A percentile compares a stretch with the other conserved stretches of the same genome.
Evolutionary conservation across 2,797 vertebrate species (phyloP).

Genomic region (Acrossocheilus fasciatus): DNA sequence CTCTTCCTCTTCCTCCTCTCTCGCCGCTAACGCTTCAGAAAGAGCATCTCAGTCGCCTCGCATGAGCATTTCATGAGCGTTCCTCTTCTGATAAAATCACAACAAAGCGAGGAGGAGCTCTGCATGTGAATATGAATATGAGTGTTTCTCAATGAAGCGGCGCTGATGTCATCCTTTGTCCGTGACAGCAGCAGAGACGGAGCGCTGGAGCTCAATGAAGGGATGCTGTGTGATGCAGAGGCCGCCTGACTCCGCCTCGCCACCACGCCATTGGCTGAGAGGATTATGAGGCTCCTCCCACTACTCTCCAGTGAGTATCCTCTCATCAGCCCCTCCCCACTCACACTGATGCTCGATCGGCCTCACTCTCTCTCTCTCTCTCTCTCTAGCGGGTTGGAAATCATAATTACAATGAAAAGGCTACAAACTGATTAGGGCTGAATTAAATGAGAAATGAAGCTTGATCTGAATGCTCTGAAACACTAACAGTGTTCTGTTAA

Average conservation of each 20-base stretch:
- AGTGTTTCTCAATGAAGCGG: not conserved
- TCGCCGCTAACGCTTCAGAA: conserved; percentile 47
- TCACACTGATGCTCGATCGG: not conserved
- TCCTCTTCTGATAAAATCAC: not conserved
- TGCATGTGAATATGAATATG: not conserved
- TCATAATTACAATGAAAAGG: conserved; percentile 20
- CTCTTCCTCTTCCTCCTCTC: conserved; percentile 8
- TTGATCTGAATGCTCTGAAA: not conserved
- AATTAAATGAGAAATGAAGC: not conserved
- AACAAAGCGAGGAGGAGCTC: conserved; percentile 5
- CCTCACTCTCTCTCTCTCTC: conserved; percentile 7
- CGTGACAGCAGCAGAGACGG: not conserved
- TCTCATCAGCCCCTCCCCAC: conserved; percentile 46
- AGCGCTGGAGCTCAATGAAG: conserved; percentile 31
- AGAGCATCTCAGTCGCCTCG: conserved; percentile 62
- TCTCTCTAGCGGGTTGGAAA: not conserved
- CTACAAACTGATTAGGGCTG: not conserved
- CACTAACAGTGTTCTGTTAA: conserved; percentile 19
- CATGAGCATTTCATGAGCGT: not conserved
- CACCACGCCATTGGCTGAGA: conserved; percentile 71
- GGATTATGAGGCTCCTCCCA: conserved; percentile 77
- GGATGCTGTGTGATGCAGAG: conserved; percentile 71
- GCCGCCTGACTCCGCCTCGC: conserved; percentile 65
- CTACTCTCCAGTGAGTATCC: conserved; percentile 41
- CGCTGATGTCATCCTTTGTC: conserved; percentile 26